These are phyloP conservation scores for Buceros bicornis DNA, from an alignment of 2,797 vertebrate species.

Conservation along the genomic window DNA sequence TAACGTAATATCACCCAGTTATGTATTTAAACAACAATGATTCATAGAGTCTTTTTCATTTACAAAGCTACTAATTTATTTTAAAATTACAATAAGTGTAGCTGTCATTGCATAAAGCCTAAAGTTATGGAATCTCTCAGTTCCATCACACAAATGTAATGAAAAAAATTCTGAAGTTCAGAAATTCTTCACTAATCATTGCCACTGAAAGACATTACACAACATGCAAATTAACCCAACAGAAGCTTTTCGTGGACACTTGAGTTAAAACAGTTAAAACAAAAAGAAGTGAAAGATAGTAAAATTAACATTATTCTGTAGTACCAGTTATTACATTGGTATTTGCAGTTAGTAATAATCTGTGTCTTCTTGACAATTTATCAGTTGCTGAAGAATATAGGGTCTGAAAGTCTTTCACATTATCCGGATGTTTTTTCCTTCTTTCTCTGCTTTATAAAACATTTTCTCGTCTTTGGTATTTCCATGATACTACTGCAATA, in stretches of 20 bases:
- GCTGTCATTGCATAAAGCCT: not conserved
- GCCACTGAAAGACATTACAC: not conserved
- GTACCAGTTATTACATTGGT: not conserved
- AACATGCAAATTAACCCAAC: not conserved
- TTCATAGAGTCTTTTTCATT: not conserved
- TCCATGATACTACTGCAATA: slow-evolving; percentile 13
- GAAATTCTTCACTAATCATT: not conserved
- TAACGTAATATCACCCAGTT: not conserved
- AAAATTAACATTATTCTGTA: not conserved
- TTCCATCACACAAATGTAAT: not conserved
- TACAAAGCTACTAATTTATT: slow-evolving; percentile 10
- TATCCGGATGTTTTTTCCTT: not conserved
- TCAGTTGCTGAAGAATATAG: not conserved
- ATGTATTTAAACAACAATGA: not conserved
- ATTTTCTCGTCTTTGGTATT: slow-evolving; percentile 42
- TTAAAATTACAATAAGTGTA: not conserved
- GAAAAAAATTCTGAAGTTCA: not conserved
- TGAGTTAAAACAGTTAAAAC: not conserved
- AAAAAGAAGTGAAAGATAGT: not conserved
- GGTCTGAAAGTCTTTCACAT: not conserved
- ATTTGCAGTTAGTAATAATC: not conserved
- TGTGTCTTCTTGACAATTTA: not conserved
- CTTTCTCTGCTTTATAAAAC: not conserved
- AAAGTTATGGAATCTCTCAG: not conserved
- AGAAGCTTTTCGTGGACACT: not conserved